Conservation (phyloP, 2,888 invertebrate genomes). For the Liopterus haemorrhoidalis region DNA sequence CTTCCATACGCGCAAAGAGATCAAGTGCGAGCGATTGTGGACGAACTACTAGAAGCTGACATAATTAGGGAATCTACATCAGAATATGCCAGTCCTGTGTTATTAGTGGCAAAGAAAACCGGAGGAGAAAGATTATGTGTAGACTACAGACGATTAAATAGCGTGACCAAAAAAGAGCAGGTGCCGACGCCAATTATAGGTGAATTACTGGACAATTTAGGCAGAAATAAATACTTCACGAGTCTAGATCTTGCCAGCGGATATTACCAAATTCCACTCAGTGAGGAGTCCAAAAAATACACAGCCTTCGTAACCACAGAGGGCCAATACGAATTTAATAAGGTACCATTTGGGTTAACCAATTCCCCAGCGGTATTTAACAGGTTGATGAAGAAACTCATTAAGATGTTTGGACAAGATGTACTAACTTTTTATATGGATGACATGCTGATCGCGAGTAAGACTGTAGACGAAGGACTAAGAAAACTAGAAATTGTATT, state of each 20-base stretch:
- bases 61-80: constrained; percentile 28
- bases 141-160: constrained; percentile 32
- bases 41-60: constrained; percentile 20
- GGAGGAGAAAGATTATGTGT: constrained; percentile 25
- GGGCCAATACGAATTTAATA: constrained; percentile 35
- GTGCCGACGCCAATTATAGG: constrained; percentile 32
- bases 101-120: constrained; percentile 26
- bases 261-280: constrained; percentile 33
- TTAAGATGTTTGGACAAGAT: too few relatives aligned
- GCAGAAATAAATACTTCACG: constrained; percentile 29
- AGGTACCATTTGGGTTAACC: constrained; percentile 42
- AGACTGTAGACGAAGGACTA: constrained; percentile 19
- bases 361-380: constrained; percentile 42
- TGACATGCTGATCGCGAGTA: constrained; percentile 33
- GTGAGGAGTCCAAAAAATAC: constrained; percentile 26
- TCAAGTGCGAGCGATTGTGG: constrained; percentile 17
- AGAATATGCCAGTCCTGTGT: constrained; percentile 21
- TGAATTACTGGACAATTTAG: constrained; percentile 30
- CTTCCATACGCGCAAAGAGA: too few relatives aligned
- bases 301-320: constrained; percentile 35
- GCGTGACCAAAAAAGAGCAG: constrained; percentile 30
- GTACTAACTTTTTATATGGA: too few relatives aligned
- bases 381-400: constrained; percentile 37
- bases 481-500: constrained; percentile 22
- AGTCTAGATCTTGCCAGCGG: constrained; percentile 32